phyloP scores from a whole-genome alignment of 23 tunicate species.

The Trididemnum miniatum region DNA sequence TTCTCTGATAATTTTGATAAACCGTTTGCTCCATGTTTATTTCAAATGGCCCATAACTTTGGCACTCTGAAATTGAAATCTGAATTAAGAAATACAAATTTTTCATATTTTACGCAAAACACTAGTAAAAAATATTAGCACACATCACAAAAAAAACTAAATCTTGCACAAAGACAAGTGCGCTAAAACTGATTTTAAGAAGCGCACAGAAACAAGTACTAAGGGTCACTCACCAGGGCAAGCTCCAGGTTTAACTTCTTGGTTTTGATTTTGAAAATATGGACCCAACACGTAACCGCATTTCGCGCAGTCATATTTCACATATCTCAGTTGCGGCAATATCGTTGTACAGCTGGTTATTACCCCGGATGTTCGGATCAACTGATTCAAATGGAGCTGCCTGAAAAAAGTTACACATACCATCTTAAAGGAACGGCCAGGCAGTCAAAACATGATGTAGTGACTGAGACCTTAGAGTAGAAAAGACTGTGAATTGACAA shows the following conservation, averaged over 20 bases:
- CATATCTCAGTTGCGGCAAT: slow-evolving; percentile 89
- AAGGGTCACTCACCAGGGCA: slow-evolving; percentile 98
- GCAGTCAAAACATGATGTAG: too few relatives aligned
- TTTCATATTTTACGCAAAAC: too few relatives aligned
- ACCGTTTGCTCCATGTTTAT: slow-evolving; percentile 99
- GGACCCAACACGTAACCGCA: slow-evolving; percentile 93
- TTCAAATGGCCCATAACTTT: slow-evolving; percentile 95
- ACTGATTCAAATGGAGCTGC: slow-evolving; percentile 94
- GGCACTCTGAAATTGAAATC: slow-evolving; percentile 60
- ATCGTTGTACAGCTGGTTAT: slow-evolving; percentile 93
- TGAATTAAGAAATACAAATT: too few relatives aligned
- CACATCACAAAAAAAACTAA: too few relatives aligned
- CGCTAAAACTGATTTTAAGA: too few relatives aligned
- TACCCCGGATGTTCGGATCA: slow-evolving; percentile 92
- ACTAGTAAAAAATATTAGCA: too few relatives aligned
- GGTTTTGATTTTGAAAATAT: slow-evolving; percentile 93
- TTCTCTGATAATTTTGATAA: slow-evolving; percentile 97
- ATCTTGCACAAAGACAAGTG: too few relatives aligned
- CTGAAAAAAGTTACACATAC: slow-evolving; percentile 43
- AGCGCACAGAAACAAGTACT: too few relatives aligned
- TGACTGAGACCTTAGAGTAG: too few relatives aligned
- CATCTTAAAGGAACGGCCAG: too few relatives aligned
- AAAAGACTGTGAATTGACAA: too few relatives aligned
- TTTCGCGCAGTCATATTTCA: slow-evolving; percentile 92
- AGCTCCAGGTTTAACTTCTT: slow-evolving; percentile 92